A percentile compares a stretch with the other conserved stretches of the same genome.
Conservation (phyloP, 2,888 invertebrate genomes). For the Polyploca ridens region DNA sequence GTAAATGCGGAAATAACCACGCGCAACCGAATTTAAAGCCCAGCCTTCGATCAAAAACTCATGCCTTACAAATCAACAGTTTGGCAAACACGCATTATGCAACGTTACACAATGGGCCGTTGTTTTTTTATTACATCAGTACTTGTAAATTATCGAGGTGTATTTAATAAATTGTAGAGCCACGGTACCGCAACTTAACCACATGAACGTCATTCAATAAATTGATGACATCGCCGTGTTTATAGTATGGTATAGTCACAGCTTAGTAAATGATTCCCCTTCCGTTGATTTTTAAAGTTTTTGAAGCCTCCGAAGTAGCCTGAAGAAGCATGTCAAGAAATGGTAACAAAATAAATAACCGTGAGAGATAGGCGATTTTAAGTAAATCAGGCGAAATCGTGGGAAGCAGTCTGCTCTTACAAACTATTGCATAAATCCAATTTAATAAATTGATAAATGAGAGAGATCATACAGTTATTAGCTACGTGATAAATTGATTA, state of each 20-base stretch:
- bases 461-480: constrained; percentile 9
- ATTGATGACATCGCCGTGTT: not conserved
- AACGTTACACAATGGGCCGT: constrained; percentile 12
- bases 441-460: constrained; percentile 8
- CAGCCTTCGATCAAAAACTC: constrained; percentile 9
- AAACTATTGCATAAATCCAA: not conserved
- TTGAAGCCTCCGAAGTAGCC: too few species aligned
- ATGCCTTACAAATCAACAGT: constrained; percentile 13
- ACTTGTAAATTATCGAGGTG: constrained; percentile 4
- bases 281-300: not conserved
- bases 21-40: not conserved
- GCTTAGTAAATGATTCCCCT: not conserved
- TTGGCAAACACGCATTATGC: constrained; percentile 12
- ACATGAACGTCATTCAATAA: not conserved
- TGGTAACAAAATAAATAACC: not conserved
- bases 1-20: not conserved
- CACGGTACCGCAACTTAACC: not conserved
- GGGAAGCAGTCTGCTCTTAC: not conserved
- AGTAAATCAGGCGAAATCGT: not conserved
- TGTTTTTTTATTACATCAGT: constrained; percentile 10
- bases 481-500: constrained; percentile 5
- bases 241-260: too few species aligned
- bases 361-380: not conserved
- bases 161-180: not conserved
- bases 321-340: too few species aligned